phyloP scores from a whole-genome alignment of 2,797 vertebrate genomes.

The Taeniopygia guttata region DNA sequence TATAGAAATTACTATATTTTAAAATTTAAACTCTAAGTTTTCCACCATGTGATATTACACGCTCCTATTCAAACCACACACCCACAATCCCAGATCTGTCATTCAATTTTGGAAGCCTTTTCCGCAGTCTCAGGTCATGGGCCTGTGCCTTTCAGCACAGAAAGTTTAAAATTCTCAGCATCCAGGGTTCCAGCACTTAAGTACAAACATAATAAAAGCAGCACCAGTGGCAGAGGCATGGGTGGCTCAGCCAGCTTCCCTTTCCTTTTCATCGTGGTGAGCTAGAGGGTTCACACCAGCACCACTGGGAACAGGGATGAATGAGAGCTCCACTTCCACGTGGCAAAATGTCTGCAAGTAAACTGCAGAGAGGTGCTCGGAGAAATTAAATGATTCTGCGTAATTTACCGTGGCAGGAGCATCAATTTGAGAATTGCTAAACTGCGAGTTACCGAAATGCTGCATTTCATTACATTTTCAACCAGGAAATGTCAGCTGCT shows the following conservation, averaged over 20 bases:
- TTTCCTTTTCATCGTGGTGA: not conserved
- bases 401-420: not conserved
- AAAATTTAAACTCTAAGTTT: no score
- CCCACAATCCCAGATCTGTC: no score
- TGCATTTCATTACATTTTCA: not conserved
- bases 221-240: not conserved
- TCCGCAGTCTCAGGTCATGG: not conserved
- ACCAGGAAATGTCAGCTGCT: not conserved
- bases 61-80: no score
- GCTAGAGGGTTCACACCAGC: not conserved
- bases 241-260: not conserved
- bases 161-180: not conserved
- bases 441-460: not conserved
- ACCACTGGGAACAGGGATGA: not conserved
- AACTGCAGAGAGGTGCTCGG: conserved; percentile 26
- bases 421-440: not conserved
- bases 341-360: not conserved
- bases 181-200: not conserved
- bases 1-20: no score
- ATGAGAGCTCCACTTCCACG: not conserved
- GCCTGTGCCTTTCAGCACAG: not conserved
- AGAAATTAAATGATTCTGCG: not conserved
- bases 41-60: no score
- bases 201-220: not conserved
- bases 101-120: not conserved